A percentile compares a stretch with the other conserved stretches of the same genome.
Evolutionary conservation across 2,888 invertebrate genomes (phyloP).

Genomic region (Microctonus brassicae): DNA sequence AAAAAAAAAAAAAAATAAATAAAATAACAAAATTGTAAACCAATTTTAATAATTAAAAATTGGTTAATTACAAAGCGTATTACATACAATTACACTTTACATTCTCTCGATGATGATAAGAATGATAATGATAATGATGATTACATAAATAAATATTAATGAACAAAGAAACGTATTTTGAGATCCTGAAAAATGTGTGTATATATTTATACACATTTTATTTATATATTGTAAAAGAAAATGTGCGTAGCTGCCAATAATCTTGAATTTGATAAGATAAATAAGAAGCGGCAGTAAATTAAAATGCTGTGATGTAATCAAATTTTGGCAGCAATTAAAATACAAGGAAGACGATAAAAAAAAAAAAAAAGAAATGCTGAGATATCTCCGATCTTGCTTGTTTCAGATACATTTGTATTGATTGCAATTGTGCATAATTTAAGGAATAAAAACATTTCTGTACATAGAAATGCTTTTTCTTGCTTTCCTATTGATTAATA

Average conservation of each 20-base stretch:
- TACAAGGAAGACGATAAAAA: constrained; percentile 18
- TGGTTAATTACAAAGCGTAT: not conserved
- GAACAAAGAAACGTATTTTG: constrained; percentile 36
- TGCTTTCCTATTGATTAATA: not conserved
- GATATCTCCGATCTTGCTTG: constrained; percentile 71
- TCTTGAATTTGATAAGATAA: constrained; percentile 45
- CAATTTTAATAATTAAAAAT: too few species aligned
- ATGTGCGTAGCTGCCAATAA: constrained; percentile 42
- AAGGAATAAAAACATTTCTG: constrained; percentile 71
- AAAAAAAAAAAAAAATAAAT: constrained; percentile 39
- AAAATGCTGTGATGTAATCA: constrained; percentile 61
- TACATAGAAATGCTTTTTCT: constrained; percentile 61
- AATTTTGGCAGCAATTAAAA: constrained; percentile 62
- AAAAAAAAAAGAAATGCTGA: constrained; percentile 61
- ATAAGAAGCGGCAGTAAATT: constrained; percentile 37
- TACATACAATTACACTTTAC: not conserved
- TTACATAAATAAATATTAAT: constrained; percentile 61
- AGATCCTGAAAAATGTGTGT: constrained; percentile 22
- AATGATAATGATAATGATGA: constrained; percentile 49
- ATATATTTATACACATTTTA: constrained; percentile 9
- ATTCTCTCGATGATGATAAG: not conserved
- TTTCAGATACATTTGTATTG: constrained; percentile 71
- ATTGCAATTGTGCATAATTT: constrained; percentile 72
- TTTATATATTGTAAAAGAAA: constrained; percentile 18
- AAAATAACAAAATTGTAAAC: too few species aligned